Base-by-base conservation (phyloP, 2,797 vertebrate genomes). In the Centroberyx gerrardi region DNA sequence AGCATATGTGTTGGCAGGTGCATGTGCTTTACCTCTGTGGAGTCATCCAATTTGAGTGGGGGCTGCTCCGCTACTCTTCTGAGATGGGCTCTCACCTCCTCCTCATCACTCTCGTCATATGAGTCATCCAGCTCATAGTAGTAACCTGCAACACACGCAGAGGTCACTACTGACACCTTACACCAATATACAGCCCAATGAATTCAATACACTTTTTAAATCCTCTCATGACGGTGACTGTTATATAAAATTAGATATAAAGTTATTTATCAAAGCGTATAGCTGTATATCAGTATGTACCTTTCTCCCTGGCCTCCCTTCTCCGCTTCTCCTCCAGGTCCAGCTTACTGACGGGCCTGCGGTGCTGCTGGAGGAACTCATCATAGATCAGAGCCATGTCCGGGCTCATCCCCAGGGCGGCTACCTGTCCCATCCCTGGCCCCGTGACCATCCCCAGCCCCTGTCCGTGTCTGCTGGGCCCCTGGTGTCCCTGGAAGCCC, bases 61-160 rank as follows among this genome's bases (percentile, higher is more conserved):
- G 97, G 97, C 91, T 99, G 97, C 87, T 98, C 96, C 0, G 97
- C 94, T 52, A 99, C 98, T 15, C 97, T 97, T 52, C 97, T 96
- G 74, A 99, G 97, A 93, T 99, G 97, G 53, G 97, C 97, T 81
- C 96, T 94, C 80, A 99, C 97, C 88, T 99, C 98, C 87, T 99
- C 98, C 82, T 99, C 98, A 0, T 99, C 98, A 0, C 98, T 99
- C 91, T 99, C 98, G 0, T 99, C 98, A 0, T 98, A 99, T 2
- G 98, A 99, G 92, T 99, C 98, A 1, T 99, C 98, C 87, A 99
- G 95, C 90, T 99, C 98, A 0, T 99, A 99, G 90, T 97, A 99
- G 90, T 99, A 99, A 78, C 98, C 98, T 99, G 90, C 42, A 44
- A 42, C 63, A 76, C 70, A 82, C 55, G 74, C 55, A 75, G 12